Evolutionary conservation across 2,888 invertebrate species (phyloP), one percentile per base, ranked within the genome.

Genomic region (Archips crataeganus): DNA sequence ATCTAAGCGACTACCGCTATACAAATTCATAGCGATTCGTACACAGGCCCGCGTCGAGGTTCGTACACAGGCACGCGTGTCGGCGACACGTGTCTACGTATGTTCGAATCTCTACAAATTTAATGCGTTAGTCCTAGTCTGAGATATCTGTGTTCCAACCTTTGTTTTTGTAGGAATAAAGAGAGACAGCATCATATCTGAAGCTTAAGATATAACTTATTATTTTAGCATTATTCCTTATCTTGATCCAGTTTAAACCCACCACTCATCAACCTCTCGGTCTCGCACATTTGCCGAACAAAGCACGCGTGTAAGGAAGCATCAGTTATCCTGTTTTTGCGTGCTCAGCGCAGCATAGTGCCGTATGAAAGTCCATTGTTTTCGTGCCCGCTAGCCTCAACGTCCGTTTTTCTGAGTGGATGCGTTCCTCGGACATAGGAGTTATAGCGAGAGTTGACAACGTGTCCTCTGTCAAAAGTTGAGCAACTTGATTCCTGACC

Each of bases 351-450:
- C 74, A 70, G 60, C 67, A 74, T 76, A 75, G 75, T 71, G 73
- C 57, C 63, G 49, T 47, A 68, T 70, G 71, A 66, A 70, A 75
- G 70, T 68, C 74, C 75, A 78, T 76, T 76, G 77, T 73, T 63
- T 57, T 47, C 42, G 59, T 71, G 72, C 67, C 57, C 67, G 62
- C 45, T 49, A 59, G 71, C 70, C 54, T 47, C 65, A 42, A 51
- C 57, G 71, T 3, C 65, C 63, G 68, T 77, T 77, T 78, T 78
- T 76, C 75, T 68, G 65, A 63, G 64, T 36, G 62, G 70, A 57
- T 63, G 71, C 64, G 66, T 61, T 34, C 23, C 64, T 54, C 6
- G 59, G 1, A n/a, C 36, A 23, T 4, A 39, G 61, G 4, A 13
- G 13, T 49, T 49, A 49, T 49, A n/a, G n/a, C 1, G 9, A n/a